These are phyloP conservation scores for Gibbula magus DNA, from an alignment of 2,888 invertebrate genomes.

Conservation along the genomic window DNA sequence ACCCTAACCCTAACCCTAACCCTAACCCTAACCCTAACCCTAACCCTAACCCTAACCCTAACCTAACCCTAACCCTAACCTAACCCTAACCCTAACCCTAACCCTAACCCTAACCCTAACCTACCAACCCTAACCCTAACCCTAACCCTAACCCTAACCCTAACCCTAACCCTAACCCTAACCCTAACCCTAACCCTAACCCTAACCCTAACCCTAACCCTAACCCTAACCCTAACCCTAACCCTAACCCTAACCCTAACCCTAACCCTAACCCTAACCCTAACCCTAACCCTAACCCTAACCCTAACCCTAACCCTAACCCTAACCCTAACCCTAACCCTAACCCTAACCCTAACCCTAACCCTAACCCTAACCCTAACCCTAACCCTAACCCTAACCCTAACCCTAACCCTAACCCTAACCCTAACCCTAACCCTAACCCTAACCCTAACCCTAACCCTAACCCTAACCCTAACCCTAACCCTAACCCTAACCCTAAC, in stretches of 20 bases:
- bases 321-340: conserved; percentile 41
- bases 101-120: conserved; percentile 49
- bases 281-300: conserved; percentile 46
- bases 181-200: conserved; percentile 45
- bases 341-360: conserved; percentile 43
- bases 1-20: conserved; percentile 53
- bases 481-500: conserved; percentile 51
- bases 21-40: conserved; percentile 53
- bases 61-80: conserved; percentile 32
- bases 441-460: conserved; percentile 51
- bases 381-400: conserved; percentile 51
- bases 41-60: conserved; percentile 50
- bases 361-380: conserved; percentile 50
- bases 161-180: conserved; percentile 47
- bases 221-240: conserved; percentile 37
- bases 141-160: conserved; percentile 51
- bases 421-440: conserved; percentile 48
- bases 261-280: conserved; percentile 39
- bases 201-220: conserved; percentile 49
- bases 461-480: conserved; percentile 50
- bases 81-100: conserved; percentile 43
- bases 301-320: conserved; percentile 47
- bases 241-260: conserved; percentile 37
- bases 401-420: conserved; percentile 49
- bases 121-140: conserved; percentile 51